Conservation (phyloP, 2,888 invertebrate species). For the Papilio demoleus region DNA sequence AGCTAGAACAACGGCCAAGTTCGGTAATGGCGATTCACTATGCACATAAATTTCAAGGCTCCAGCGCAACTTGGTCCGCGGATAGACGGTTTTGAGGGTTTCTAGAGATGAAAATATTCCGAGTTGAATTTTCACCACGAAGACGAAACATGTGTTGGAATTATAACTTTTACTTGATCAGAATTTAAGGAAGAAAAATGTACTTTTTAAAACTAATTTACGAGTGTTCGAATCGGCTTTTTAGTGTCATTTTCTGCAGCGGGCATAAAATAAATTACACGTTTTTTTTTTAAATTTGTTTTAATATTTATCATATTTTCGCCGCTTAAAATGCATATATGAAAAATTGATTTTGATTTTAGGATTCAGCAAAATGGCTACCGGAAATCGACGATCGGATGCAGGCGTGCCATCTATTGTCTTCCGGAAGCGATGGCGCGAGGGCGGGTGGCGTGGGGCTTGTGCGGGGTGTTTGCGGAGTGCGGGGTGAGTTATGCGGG, state of each 20-base stretch:
- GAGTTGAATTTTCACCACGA: constrained; percentile 10
- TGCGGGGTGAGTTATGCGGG: too few relatives aligned
- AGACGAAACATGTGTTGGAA: constrained; percentile 5
- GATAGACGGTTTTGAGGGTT: constrained; percentile 3
- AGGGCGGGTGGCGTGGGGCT: constrained; percentile 55
- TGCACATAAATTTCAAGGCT: constrained; percentile 71
- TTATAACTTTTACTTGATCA: constrained; percentile 4
- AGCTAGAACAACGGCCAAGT: constrained; percentile 51
- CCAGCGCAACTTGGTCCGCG: constrained; percentile 44
- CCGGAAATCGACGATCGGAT: constrained; percentile 72
- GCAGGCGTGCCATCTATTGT: constrained; percentile 71
- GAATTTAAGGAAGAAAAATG: neutral
- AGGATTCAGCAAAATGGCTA: constrained; percentile 54
- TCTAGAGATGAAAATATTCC: constrained; percentile 2
- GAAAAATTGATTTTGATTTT: constrained; percentile 49
- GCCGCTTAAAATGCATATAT: neutral
- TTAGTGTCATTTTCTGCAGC: too few relatives aligned
- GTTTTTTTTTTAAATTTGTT: too few relatives aligned
- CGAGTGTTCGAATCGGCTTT: neutral
- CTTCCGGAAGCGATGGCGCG: constrained; percentile 77
- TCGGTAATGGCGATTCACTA: constrained; percentile 63
- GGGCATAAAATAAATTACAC: too few relatives aligned
- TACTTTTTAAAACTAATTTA: neutral
- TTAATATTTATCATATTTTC: neutral
- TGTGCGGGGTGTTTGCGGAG: neutral